These are phyloP conservation scores for Zaprionus inermis DNA, from an alignment of 1,140 invertebrate species.

Conservation along the genomic window DNA sequence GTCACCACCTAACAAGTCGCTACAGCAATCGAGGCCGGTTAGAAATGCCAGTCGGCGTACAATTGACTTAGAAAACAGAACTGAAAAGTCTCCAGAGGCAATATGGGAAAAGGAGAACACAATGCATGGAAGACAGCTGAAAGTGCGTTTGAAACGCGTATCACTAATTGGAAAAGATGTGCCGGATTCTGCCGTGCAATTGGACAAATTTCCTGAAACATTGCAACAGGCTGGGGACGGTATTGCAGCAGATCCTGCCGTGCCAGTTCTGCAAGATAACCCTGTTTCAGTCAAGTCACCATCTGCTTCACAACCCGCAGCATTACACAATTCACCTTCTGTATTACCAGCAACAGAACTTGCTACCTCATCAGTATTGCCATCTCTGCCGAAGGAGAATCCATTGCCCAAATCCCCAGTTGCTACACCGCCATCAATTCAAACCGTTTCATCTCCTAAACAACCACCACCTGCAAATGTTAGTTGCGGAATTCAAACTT, in stretches of 20 bases:
- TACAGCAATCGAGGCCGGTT: background rate
- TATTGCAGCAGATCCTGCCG: background rate
- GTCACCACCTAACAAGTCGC: background rate
- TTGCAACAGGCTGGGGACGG: background rate
- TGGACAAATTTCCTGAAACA: background rate
- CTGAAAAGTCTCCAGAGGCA: background rate
- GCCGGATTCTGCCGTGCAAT: background rate
- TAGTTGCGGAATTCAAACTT: conserved; percentile 23
- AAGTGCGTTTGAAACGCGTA: background rate
- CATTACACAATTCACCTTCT: background rate
- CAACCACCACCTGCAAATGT: background rate
- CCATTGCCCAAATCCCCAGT: background rate
- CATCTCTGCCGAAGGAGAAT: background rate
- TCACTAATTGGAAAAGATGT: background rate
- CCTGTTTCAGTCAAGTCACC: background rate
- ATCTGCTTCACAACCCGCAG: background rate
- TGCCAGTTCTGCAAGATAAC: background rate
- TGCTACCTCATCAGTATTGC: too few relatives aligned
- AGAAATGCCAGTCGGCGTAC: background rate
- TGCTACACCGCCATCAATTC: background rate
- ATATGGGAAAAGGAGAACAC: background rate
- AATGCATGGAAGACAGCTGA: background rate
- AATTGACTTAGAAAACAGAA: background rate
- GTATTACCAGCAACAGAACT: background rate
- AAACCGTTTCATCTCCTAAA: background rate